Percentiles rank a stretch among this genome's conserved stretches.
phyloP scores from a whole-genome alignment of 2,888 invertebrate species.

The Eristalinus aeneus region DNA sequence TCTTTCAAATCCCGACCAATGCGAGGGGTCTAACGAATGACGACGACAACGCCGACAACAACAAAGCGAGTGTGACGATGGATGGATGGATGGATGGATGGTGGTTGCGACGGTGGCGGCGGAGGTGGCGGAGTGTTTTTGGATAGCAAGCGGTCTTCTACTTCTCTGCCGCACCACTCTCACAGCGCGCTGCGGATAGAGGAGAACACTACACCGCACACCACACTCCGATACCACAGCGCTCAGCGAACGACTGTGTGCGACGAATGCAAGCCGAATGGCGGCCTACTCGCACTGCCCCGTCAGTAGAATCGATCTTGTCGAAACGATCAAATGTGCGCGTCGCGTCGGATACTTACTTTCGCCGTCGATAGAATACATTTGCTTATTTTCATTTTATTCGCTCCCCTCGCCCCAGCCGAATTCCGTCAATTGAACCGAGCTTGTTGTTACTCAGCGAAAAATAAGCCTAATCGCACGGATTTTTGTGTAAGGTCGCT shows the following conservation, averaged over 20 bases:
- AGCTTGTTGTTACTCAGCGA: constrained; percentile 16
- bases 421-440: constrained; percentile 35
- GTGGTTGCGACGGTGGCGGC: neutral
- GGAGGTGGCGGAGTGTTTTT: constrained; percentile 8
- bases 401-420: neutral
- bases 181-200: constrained; percentile 21
- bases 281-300: constrained; percentile 49
- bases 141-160: constrained; percentile 47
- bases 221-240: too few relatives aligned
- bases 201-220: constrained; percentile 31
- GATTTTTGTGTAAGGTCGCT: constrained; percentile 25
- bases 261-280: constrained; percentile 60
- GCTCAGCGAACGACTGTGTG: constrained; percentile 16
- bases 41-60: constrained; percentile 1
- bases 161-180: constrained; percentile 6
- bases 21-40: constrained; percentile 5
- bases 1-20: constrained; percentile 4
- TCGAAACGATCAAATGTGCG: constrained; percentile 77
- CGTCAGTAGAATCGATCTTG: constrained; percentile 80
- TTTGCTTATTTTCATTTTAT: constrained; percentile 3
- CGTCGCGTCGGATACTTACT: constrained; percentile 66
- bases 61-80: neutral
- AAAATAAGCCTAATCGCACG: constrained; percentile 31
- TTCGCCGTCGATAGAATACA: constrained; percentile 36
- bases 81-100: neutral